Conservation (phyloP, 2,888 invertebrate genomes). For the Caprella mutica region DNA sequence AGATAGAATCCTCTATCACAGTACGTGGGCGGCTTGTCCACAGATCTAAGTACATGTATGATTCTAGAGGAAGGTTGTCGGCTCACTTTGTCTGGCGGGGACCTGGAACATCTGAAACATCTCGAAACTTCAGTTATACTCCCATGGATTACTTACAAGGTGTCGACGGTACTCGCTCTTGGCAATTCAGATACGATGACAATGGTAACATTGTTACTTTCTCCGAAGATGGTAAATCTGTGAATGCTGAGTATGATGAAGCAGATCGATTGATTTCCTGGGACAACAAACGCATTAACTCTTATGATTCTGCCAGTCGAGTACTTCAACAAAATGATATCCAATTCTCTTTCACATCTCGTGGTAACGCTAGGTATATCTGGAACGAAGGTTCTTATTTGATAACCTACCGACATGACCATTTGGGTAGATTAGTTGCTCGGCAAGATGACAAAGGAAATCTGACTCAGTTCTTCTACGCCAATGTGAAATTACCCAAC, state of each 20-base stretch:
- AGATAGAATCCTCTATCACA: slow-evolving; percentile 55
- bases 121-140: slow-evolving; percentile 80
- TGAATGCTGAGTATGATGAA: slow-evolving; percentile 76
- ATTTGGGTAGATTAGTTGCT: slow-evolving; percentile 70
- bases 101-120: slow-evolving; percentile 63
- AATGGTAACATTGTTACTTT: slow-evolving; percentile 86
- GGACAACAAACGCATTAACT: slow-evolving; percentile 37
- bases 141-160: slow-evolving; percentile 87
- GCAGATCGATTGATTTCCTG: slow-evolving; percentile 53
- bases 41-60: slow-evolving; percentile 67
- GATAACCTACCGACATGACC: slow-evolving; percentile 66
- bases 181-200: slow-evolving; percentile 87
- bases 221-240: slow-evolving; percentile 52
- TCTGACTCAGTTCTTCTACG: slow-evolving; percentile 87
- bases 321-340: slow-evolving; percentile 84
- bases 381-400: slow-evolving; percentile 26
- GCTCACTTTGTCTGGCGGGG: slow-evolving; percentile 57
- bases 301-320: slow-evolving; percentile 65
- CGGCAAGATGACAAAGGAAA: slow-evolving; percentile 85
- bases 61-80: slow-evolving; percentile 70
- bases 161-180: slow-evolving; percentile 72
- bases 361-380: slow-evolving; percentile 80
- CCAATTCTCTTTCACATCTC: slow-evolving; percentile 82
- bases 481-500: slow-evolving; percentile 65
- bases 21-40: slow-evolving; percentile 73